These are phyloP conservation scores for Bos indicus DNA, from an alignment of 2,113 vertebrate genomes.

Conservation along the genomic window DNA sequence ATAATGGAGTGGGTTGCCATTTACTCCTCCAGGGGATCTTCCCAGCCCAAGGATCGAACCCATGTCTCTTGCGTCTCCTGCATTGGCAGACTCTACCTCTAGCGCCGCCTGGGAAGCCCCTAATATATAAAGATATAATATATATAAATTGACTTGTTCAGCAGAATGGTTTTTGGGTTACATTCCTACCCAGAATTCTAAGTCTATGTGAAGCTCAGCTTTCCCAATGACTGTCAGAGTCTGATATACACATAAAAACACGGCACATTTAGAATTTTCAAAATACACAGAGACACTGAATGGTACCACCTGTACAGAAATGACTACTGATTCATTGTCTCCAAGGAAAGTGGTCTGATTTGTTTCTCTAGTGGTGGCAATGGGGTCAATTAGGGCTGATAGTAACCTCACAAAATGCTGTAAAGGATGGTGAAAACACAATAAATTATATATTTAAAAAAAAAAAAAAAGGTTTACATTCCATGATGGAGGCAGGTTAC, in stretches of 20 bases:
- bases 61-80: accelerated
- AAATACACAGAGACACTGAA: not conserved
- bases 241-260: not conserved
- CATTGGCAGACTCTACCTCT: not conserved
- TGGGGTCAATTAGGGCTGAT: not conserved
- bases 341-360: not conserved
- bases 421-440: not conserved
- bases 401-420: not conserved
- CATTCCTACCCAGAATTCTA: not conserved
- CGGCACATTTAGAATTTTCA: not conserved
- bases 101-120: not conserved
- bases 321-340: not conserved
- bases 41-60: not conserved
- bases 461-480: not conserved
- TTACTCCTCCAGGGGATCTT: not conserved
- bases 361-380: not conserved
- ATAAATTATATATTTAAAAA: not conserved
- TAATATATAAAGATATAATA: not conserved
- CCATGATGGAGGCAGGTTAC: not conserved
- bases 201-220: not conserved
- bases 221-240: not conserved
- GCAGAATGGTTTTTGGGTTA: not conserved
- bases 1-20: not conserved
- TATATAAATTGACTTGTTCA: not conserved
- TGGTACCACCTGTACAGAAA: not conserved